Evolutionary conservation across 2,888 invertebrate species (phyloP), one percentile per base, ranked within the genome.

Genomic region (Caenorhabditis auriculariae): DNA sequence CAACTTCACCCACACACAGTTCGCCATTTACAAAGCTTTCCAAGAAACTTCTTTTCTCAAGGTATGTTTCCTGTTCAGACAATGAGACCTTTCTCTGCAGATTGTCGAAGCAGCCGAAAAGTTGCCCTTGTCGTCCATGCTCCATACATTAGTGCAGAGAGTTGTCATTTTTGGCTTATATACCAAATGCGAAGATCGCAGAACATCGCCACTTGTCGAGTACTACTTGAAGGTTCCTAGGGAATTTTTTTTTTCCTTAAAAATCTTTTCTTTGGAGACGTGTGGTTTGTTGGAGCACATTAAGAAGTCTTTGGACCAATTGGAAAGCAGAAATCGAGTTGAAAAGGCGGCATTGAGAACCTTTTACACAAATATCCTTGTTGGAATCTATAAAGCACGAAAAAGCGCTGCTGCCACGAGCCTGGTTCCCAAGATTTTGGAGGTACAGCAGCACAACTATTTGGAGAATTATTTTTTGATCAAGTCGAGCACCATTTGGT

Each of bases 1-100:
- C 4, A 74, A 71, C 45, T 42, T 61, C 41, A 21, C 56, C 24
- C 49, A 62, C 9, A 74, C 75, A 7, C 76, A 76, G 32, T 26
- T 57, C 12, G 60, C 57, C 19, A 29, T 76, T 9, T 39, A 53
- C 4, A 49, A 39, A 0, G 72, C 62, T 12, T 60, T 75, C 46
- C 47, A 54, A 41, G 44, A 62, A 24, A 53, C 60, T 6, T 56
- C 62, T 1, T 63, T 75, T 15, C 27, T 59, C 9, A 60, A 65
- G 50, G 69, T 69, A 17, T 38, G 9, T 4, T 7, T 45, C 12
- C 28, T 21, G 24, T 15, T 5, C 7, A n/a, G n/a, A 26, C 42
- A 21, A 42, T 37, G 26, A 38, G 32, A 39, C 2, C 2, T 41
- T n/a, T 21, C 24, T 19, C 60, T 62, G 35, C 50, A 72, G 64